phyloP scores from a whole-genome alignment of 1,140 invertebrate genomes.

The honey bee (Apis mellifera) region Amel_HAv3.1 CM009931.2:5694501-5695000 shows the following conservation, averaged over 20 bases:
- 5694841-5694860: too few relatives aligned
- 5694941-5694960: background rate
- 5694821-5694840: too few relatives aligned
- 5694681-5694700: background rate
- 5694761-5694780: too few relatives aligned
- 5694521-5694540: constrained; percentile 82
- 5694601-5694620: constrained; percentile 35
- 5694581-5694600: constrained; percentile 26
- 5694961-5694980: background rate
- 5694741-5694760: too few relatives aligned
- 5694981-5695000: background rate
- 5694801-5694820: too few relatives aligned
- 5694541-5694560: constrained; percentile 79
- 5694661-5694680: background rate
- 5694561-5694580: constrained; percentile 51
- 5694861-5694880: too few relatives aligned
- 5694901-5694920: too few relatives aligned
- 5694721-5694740: background rate
- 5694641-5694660: background rate
- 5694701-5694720: background rate
- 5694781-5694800: too few relatives aligned
- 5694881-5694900: too few relatives aligned
- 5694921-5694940: too few relatives aligned
- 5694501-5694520: constrained; percentile 86
- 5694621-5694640: constrained; percentile 41